phyloP scores from a whole-genome alignment of 2,113 vertebrate genomes.

The Strix uralensis region DNA sequence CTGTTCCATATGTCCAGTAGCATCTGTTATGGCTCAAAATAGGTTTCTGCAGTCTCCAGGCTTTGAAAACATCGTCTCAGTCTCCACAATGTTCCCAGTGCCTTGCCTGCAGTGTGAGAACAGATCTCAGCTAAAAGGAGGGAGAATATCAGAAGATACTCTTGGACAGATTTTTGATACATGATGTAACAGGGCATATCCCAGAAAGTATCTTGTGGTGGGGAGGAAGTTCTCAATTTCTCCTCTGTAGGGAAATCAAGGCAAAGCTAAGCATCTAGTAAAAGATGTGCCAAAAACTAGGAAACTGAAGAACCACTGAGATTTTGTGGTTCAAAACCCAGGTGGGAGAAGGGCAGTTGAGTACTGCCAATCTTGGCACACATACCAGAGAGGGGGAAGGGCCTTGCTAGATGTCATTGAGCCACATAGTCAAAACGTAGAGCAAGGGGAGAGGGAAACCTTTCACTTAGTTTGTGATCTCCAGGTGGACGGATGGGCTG shows the following conservation, averaged over 20 bases:
- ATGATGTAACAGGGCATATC: neutral
- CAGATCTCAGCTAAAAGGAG: neutral
- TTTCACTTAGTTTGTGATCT: neutral
- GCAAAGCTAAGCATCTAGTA: neutral
- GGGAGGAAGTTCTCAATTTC: neutral
- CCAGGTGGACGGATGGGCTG: neutral
- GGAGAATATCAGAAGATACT: neutral
- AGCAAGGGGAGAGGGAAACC: neutral
- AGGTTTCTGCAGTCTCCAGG: neutral
- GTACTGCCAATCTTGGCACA: neutral
- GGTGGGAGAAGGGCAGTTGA: neutral
- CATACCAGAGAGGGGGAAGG: neutral
- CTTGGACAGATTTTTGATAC: neutral
- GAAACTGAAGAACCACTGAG: neutral
- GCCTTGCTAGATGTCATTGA: neutral
- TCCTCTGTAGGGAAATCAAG: neutral
- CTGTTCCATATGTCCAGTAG: conserved; percentile 43
- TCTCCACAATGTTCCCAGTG: neutral
- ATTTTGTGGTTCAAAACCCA: neutral
- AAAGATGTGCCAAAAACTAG: neutral
- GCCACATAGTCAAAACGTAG: neutral
- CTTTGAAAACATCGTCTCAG: conserved; percentile 1
- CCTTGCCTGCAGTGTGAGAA: neutral
- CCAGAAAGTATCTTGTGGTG: neutral
- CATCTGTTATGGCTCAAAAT: conserved; percentile 46